Conservation (phyloP, 2,113 vertebrate species). For the Neotoma lepida region DNA sequence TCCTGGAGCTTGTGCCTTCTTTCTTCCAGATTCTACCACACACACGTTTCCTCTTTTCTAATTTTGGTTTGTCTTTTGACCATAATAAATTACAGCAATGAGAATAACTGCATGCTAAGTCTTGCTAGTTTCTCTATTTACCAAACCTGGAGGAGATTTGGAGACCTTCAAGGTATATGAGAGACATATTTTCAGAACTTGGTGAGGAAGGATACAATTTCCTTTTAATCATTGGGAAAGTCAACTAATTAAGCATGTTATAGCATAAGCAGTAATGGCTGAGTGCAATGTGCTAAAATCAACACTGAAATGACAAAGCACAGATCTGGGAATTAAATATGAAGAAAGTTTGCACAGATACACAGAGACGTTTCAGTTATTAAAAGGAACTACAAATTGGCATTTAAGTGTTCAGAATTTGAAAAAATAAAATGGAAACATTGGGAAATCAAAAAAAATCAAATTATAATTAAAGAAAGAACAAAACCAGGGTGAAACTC, state of each 20-base stretch:
- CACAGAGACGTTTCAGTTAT: neutral
- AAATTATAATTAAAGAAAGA: slow-evolving; percentile 50
- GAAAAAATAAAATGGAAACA: neutral
- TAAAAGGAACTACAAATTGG: neutral
- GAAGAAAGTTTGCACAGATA: neutral
- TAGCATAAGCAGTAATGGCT: neutral
- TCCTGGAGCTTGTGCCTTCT: neutral
- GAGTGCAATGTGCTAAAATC: neutral
- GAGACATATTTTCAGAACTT: neutral
- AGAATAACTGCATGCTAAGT: neutral
- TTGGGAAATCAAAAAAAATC: neutral
- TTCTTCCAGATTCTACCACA: neutral
- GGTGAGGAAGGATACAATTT: neutral
- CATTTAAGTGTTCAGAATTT: neutral
- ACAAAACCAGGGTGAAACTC: neutral
- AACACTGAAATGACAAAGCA: slow-evolving; percentile 2
- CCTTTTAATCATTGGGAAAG: neutral
- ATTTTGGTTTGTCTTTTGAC: neutral
- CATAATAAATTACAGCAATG: slow-evolving; percentile 21
- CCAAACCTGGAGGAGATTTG: neutral
- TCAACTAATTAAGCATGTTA: neutral
- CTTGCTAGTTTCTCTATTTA: neutral
- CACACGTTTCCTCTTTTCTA: neutral
- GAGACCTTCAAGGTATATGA: neutral
- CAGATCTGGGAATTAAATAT: neutral